Conservation (phyloP, 2,888 invertebrate genomes). For the Torymus texanus region DNA sequence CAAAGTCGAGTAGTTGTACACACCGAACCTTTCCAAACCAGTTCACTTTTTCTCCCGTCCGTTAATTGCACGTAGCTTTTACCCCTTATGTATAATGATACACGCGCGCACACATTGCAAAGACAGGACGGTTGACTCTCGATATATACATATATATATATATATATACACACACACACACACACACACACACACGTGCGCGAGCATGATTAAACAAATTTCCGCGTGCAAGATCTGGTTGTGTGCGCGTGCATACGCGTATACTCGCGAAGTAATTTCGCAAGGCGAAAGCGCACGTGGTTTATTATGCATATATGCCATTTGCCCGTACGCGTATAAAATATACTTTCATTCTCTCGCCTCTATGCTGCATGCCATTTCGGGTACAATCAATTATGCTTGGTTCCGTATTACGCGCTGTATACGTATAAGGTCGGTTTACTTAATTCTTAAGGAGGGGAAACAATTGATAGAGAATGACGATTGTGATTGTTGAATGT, state of each 20-base stretch:
- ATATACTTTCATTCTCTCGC: conserved; percentile 45
- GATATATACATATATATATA: background rate
- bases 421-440: background rate
- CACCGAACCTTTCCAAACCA: background rate
- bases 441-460: conserved; percentile 11
- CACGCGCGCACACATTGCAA: background rate
- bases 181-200: no score
- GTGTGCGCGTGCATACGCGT: background rate
- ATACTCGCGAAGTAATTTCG: conserved; percentile 18
- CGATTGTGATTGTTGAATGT: conserved; percentile 28
- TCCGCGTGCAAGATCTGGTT: conserved; percentile 40
- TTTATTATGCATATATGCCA: conserved; percentile 42
- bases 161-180: no score
- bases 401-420: conserved; percentile 11
- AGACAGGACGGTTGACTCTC: background rate
- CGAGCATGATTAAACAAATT: conserved; percentile 13
- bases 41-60: background rate
- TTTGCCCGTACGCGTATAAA: conserved; percentile 9
- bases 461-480: conserved; percentile 9
- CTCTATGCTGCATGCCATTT: conserved; percentile 36
- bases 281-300: conserved; percentile 49
- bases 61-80: background rate
- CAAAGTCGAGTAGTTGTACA: background rate
- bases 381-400: conserved; percentile 40
- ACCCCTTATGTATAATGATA: background rate